phyloP scores from a whole-genome alignment of 2,888 invertebrate species.

The Lymantria dispar region DNA sequence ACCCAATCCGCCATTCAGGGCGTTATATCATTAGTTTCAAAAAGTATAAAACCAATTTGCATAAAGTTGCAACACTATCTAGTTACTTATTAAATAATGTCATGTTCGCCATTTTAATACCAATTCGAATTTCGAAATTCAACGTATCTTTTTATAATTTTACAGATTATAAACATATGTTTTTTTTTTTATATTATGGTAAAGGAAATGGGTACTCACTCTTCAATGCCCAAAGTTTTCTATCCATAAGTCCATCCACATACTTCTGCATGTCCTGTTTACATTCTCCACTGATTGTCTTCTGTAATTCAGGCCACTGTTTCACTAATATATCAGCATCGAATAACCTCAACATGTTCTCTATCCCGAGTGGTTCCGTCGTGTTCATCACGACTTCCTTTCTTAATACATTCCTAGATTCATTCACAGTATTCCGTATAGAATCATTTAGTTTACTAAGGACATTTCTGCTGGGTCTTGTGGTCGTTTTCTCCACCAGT shows the following conservation, averaged over 20 bases:
- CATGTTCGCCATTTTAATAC: constrained; percentile 8
- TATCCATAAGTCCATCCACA: constrained; percentile 80
- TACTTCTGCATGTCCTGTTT: constrained; percentile 82
- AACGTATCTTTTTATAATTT: not conserved
- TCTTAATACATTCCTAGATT: constrained; percentile 52
- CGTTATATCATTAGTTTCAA: constrained; percentile 14
- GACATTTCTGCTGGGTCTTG: constrained; percentile 54
- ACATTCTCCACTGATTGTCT: constrained; percentile 76
- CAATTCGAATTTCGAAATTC: not conserved
- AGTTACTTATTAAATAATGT: not conserved
- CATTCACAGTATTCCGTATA: constrained; percentile 61
- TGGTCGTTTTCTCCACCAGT: constrained; percentile 48
- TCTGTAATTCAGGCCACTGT: constrained; percentile 80
- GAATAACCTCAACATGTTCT: constrained; percentile 80
- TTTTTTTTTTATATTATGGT: not conserved
- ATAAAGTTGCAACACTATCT: constrained; percentile 5
- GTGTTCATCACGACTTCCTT: constrained; percentile 33
- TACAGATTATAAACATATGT: not conserved
- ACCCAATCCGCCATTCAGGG: constrained; percentile 6
- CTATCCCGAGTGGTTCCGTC: constrained; percentile 59
- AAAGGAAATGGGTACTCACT: constrained; percentile 80
- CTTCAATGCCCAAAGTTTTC: constrained; percentile 86
- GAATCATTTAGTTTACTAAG: constrained; percentile 59
- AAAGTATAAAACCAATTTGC: constrained; percentile 6
- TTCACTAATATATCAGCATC: constrained; percentile 78